These are phyloP conservation scores for Tetragnatha versicolor DNA, from an alignment of 1,140 invertebrate species.

Conservation along the genomic window DNA sequence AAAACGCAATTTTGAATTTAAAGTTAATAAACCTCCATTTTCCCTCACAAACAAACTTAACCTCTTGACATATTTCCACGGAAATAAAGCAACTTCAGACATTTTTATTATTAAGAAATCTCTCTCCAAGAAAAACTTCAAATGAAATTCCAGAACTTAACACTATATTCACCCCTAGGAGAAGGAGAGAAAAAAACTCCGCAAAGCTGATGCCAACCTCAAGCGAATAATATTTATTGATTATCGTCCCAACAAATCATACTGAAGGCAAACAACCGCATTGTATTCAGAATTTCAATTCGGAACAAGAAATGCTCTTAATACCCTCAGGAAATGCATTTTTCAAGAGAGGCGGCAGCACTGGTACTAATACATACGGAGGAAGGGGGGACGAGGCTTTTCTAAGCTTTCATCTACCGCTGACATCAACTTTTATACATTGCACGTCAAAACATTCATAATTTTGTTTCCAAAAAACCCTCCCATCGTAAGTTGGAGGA, in stretches of 20 bases:
- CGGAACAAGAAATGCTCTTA: not conserved
- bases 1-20: too few species aligned
- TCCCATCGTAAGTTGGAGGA: constrained; percentile 12
- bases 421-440: constrained; percentile 30
- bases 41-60: too few species aligned
- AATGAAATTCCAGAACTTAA: too few species aligned
- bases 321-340: constrained; percentile 22
- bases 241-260: constrained; percentile 14
- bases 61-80: too few species aligned
- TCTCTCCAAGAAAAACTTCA: too few species aligned
- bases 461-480: constrained; percentile 22
- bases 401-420: not conserved
- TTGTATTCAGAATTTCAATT: constrained; percentile 11
- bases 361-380: not conserved
- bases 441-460: constrained; percentile 24
- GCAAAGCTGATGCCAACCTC: too few species aligned
- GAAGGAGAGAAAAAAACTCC: too few species aligned
- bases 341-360: too few species aligned
- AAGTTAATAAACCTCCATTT: too few species aligned
- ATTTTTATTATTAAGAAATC: too few species aligned
- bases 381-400: not conserved
- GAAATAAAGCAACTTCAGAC: too few species aligned
- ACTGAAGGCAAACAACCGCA: not conserved
- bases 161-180: too few species aligned
- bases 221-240: constrained; percentile 3